Conservation (phyloP, 2,797 vertebrate genomes). For the Thunnus albacares region DNA sequence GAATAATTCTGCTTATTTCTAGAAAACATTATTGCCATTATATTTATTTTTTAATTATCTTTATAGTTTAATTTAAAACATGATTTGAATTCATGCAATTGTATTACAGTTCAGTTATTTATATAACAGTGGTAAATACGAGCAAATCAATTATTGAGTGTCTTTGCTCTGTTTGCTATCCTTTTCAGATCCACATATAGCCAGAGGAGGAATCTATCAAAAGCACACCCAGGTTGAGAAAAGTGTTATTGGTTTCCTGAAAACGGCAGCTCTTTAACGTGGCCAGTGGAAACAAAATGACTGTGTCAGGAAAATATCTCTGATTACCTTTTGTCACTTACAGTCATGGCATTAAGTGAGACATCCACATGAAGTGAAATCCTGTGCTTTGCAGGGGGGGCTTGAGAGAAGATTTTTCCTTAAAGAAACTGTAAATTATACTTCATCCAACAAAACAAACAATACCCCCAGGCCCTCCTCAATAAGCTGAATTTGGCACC, state of each 20-base stretch:
- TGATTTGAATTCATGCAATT: neutral
- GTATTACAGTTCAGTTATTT: constrained; percentile 1
- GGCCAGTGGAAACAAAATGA: constrained; percentile 53
- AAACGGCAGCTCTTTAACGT: constrained; percentile 22
- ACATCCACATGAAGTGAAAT: constrained; percentile 58
- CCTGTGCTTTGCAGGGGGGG: constrained; percentile 19
- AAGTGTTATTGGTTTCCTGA: constrained; percentile 11
- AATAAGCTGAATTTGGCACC: constrained; percentile 62
- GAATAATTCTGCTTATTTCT: neutral
- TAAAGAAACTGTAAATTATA: constrained; percentile 40
- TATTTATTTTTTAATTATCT: neutral
- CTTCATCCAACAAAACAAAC: constrained; percentile 54
- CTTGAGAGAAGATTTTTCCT: constrained; percentile 48
- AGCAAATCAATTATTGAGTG: constrained; percentile 16
- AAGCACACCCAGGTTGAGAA: constrained; percentile 30
- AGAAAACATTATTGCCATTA: neutral
- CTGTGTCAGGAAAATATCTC: constrained; percentile 44
- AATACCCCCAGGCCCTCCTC: constrained; percentile 28
- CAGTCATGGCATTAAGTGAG: constrained; percentile 56
- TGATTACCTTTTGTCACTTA: constrained; percentile 56
- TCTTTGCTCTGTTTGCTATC: constrained; percentile 38
- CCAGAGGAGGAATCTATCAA: constrained; percentile 53
- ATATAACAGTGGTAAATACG: neutral
- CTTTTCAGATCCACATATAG: constrained; percentile 64
- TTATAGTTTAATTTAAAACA: neutral